phyloP scores from a whole-genome alignment of 1,140 invertebrate genomes.

The Drosophila pseudoananassae region DNA sequence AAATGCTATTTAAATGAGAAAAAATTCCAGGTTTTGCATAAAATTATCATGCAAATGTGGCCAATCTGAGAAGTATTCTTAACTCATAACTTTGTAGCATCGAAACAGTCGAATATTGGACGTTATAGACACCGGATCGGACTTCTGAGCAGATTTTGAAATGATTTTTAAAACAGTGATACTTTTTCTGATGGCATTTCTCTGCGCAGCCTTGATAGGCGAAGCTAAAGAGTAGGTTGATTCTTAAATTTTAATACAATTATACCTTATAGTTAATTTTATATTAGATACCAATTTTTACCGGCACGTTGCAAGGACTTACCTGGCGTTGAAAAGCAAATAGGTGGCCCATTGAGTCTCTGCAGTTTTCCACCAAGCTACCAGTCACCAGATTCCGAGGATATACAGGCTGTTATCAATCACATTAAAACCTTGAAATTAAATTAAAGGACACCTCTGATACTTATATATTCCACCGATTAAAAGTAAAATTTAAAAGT shows the following conservation, averaged over 20 bases:
- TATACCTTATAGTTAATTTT: background rate
- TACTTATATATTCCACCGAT: background rate
- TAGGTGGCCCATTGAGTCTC: slow-evolving; percentile 47
- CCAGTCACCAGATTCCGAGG: slow-evolving; percentile 29
- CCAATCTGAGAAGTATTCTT: slow-evolving; percentile 15
- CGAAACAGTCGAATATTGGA: slow-evolving; percentile 27
- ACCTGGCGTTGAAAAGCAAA: slow-evolving; percentile 35
- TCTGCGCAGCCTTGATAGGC: background rate
- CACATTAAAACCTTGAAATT: slow-evolving; percentile 48
- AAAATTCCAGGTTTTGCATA: slow-evolving; percentile 52
- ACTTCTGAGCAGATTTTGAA: background rate
- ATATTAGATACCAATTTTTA: slow-evolving; percentile 52
- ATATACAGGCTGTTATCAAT: slow-evolving; percentile 57
- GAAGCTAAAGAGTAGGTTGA: slow-evolving; percentile 34
- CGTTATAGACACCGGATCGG: slow-evolving; percentile 22
- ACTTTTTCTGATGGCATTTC: slow-evolving; percentile 7
- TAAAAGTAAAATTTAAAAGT: background rate
- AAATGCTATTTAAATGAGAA: slow-evolving; percentile 40
- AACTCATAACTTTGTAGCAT: slow-evolving; percentile 11
- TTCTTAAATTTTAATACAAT: too few relatives aligned
- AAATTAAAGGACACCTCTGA: slow-evolving; percentile 12
- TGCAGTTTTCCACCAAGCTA: slow-evolving; percentile 58
- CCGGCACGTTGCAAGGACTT: slow-evolving; percentile 45
- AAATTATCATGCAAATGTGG: slow-evolving; percentile 48
- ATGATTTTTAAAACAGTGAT: slow-evolving; percentile 34